Conservation (phyloP, 92 coral and sea anemone species). For the Palythoa grandiflora region DNA sequence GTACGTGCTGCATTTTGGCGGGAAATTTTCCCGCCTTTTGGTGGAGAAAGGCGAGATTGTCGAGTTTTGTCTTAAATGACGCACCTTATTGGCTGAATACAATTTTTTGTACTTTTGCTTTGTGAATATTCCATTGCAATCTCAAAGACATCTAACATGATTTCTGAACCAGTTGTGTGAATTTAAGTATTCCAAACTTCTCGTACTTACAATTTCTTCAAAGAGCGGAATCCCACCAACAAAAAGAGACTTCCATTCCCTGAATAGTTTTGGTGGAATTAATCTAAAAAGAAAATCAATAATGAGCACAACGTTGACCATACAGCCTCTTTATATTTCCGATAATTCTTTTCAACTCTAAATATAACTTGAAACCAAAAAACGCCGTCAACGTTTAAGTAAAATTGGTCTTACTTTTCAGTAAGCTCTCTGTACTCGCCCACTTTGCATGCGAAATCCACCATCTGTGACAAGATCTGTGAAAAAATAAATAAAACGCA, state of each 20-base stretch:
- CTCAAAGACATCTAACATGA: background rate
- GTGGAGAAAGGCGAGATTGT: no score
- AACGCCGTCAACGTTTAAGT: background rate
- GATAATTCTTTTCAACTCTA: background rate
- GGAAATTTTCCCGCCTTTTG: no score
- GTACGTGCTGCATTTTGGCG: no score
- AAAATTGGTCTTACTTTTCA: slow-evolving; percentile 75
- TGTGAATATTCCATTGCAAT: no score
- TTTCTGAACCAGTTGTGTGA: background rate
- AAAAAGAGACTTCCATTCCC: slow-evolving; percentile 93
- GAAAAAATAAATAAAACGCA: background rate
- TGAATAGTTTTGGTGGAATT: slow-evolving; percentile 92
- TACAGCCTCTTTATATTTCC: background rate
- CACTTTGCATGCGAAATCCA: slow-evolving; percentile 93
- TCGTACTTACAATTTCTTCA: slow-evolving; percentile 70
- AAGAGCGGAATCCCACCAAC: slow-evolving; percentile 84
- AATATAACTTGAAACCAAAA: background rate
- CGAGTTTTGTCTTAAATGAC: no score
- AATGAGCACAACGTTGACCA: background rate
- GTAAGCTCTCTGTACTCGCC: slow-evolving; percentile 97
- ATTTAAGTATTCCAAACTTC: background rate
- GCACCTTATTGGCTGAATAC: no score
- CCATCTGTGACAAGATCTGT: slow-evolving; percentile 90
- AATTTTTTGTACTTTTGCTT: no score
- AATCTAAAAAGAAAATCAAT: slow-evolving; percentile 57